A percentile compares a stretch with the other conserved stretches of the same genome.
These are phyloP conservation scores for Equus quagga DNA, from an alignment of 2,113 vertebrate genomes.

Conservation along the genomic window DNA sequence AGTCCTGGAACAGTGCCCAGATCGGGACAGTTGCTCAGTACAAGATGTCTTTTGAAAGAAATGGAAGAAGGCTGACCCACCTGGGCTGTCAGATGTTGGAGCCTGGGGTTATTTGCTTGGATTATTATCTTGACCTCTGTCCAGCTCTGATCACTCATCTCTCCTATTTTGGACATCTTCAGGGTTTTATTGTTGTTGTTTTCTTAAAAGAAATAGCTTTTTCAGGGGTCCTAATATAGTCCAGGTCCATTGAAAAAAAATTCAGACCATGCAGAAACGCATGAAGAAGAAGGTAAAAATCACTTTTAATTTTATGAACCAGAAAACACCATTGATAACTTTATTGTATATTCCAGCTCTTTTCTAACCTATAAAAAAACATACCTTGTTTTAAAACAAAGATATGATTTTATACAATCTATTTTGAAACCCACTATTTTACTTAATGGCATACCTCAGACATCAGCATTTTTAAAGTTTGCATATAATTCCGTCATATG, in stretches of 20 bases:
- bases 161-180: neutral
- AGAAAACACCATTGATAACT: conserved; percentile 26
- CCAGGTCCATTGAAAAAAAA: neutral
- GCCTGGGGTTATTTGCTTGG: neutral
- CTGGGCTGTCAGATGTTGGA: neutral
- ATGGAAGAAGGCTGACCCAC: neutral
- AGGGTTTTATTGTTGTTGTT: neutral
- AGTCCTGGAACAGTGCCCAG: neutral
- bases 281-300: neutral
- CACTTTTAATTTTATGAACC: conserved; percentile 34
- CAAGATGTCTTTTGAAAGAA: neutral
- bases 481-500: conserved; percentile 8
- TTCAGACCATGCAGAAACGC: conserved; percentile 2
- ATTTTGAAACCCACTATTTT: conserved; percentile 8
- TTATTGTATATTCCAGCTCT: neutral
- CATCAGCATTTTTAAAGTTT: conserved; percentile 48
- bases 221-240: neutral
- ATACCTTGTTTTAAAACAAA: conserved; percentile 49
- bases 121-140: neutral
- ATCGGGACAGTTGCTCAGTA: neutral
- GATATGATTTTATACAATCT: conserved; percentile 2
- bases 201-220: neutral
- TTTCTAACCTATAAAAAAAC: neutral
- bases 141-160: neutral
- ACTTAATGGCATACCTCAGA: neutral